These are phyloP conservation scores for Tapera naevia DNA, from an alignment of 2,797 vertebrate genomes.

Conservation along the genomic window DNA sequence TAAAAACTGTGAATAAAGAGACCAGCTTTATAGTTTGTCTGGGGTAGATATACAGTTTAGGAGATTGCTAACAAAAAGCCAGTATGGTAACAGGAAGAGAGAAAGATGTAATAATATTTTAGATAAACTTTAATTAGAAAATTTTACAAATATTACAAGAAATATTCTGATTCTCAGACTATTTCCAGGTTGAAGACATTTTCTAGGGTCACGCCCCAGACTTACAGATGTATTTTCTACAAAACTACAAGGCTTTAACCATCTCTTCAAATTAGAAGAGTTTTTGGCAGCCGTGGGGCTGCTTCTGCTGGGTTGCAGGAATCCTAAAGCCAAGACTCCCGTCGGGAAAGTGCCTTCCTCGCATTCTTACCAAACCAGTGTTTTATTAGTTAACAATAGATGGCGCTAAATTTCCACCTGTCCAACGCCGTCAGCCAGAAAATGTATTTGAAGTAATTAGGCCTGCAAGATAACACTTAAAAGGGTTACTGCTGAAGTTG, in stretches of 20 bases:
- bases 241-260: neutral
- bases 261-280: neutral
- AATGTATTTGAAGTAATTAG: slow-evolving; percentile 71
- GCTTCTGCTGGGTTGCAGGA: neutral
- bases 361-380: neutral
- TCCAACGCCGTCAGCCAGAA: slow-evolving; percentile 15
- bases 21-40: neutral
- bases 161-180: neutral
- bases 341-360: neutral
- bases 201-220: neutral
- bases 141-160: neutral
- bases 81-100: neutral
- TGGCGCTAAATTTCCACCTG: slow-evolving; percentile 75
- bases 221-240: neutral
- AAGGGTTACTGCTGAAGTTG: slow-evolving; percentile 68
- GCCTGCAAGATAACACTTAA: slow-evolving; percentile 65
- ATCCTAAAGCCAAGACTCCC: neutral
- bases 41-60: neutral
- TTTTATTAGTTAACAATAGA: slow-evolving; percentile 73
- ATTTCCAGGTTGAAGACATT: neutral
- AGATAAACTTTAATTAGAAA: neutral
- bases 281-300: neutral
- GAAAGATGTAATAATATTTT: neutral
- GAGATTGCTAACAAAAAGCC: neutral
- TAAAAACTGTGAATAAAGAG: neutral